A percentile compares a stretch with the other conserved stretches of the same genome.
These are phyloP conservation scores for Argentina silus DNA, from an alignment of 2,797 vertebrate species.

Conservation along the genomic window DNA sequence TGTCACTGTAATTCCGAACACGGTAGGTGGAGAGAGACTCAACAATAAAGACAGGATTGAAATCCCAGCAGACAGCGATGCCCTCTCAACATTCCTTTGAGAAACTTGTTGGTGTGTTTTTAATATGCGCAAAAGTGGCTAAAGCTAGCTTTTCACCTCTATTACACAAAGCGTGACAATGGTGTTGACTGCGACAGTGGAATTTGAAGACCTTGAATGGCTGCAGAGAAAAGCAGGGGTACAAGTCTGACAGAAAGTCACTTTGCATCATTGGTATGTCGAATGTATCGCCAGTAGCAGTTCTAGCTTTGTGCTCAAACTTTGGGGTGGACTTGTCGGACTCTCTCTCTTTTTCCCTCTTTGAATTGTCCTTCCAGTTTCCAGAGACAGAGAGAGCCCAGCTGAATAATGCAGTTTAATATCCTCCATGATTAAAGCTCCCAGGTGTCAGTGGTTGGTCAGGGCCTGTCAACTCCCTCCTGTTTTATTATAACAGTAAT, in stretches of 20 bases:
- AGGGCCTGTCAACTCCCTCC: not conserved
- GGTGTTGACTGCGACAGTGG: constrained; percentile 52
- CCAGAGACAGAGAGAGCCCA: not conserved
- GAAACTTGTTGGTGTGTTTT: not conserved
- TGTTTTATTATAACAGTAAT: not conserved
- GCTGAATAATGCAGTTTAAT: constrained; percentile 2
- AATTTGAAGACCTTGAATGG: constrained; percentile 56
- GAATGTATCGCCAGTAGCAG: constrained; percentile 41
- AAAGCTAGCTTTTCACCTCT: constrained; percentile 34
- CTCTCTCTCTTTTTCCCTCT: constrained; percentile 17
- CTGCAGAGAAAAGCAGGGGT: not conserved
- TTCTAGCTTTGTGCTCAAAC: constrained; percentile 51
- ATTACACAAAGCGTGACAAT: constrained; percentile 45
- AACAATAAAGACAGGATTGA: too few relatives aligned
- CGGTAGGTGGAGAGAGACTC: too few relatives aligned
- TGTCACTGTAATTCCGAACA: too few relatives aligned
- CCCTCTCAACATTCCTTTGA: too few relatives aligned
- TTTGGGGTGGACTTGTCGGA: constrained; percentile 36
- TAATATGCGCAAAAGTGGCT: not conserved
- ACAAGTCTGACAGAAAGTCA: constrained; percentile 53
- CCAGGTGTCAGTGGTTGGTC: not conserved
- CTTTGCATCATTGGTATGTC: constrained; percentile 38
- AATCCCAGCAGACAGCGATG: too few relatives aligned
- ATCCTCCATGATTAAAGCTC: not conserved
- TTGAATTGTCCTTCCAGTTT: constrained; percentile 25